Conservation (phyloP, 1,140 invertebrate species). For the Saccostrea cuccullata region DNA sequence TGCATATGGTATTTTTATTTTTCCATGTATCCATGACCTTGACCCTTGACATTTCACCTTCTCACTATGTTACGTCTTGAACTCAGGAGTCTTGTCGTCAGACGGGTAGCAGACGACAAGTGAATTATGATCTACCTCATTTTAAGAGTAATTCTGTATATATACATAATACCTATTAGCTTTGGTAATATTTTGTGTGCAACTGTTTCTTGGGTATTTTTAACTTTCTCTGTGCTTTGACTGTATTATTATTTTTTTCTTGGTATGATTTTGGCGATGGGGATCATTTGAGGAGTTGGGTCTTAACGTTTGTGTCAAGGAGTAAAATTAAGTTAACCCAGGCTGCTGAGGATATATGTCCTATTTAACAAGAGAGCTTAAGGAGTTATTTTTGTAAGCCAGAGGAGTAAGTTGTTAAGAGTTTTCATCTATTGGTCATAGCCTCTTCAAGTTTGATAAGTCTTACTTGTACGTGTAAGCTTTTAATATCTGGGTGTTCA, state of each 20-base stretch:
- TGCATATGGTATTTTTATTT: constrained; percentile 29
- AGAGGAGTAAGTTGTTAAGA: not conserved
- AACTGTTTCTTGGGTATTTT: constrained; percentile 15
- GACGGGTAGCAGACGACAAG: constrained; percentile 25
- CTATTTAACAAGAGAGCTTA: not conserved
- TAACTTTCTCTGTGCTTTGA: constrained; percentile 27
- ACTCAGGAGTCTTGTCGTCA: constrained; percentile 23
- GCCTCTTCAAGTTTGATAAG: not conserved
- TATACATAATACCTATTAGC: constrained; percentile 4
- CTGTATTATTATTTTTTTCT: not conserved
- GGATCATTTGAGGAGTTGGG: not conserved
- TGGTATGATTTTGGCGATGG: not conserved
- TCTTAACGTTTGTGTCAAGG: not conserved
- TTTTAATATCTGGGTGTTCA: constrained; percentile 14
- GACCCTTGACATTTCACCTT: constrained; percentile 33
- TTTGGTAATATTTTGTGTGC: constrained; percentile 23
- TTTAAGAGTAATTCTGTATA: constrained; percentile 26
- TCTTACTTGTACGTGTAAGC: constrained; percentile 6
- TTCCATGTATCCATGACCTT: constrained; percentile 31
- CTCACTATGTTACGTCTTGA: constrained; percentile 27
- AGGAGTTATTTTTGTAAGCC: not conserved
- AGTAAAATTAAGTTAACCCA: not conserved
- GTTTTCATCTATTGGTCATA: not conserved
- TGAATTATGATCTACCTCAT: constrained; percentile 37
- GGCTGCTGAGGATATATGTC: not conserved